phyloP scores from a whole-genome alignment of 2,888 invertebrate genomes.

The Odontocolon sp. region DNA sequence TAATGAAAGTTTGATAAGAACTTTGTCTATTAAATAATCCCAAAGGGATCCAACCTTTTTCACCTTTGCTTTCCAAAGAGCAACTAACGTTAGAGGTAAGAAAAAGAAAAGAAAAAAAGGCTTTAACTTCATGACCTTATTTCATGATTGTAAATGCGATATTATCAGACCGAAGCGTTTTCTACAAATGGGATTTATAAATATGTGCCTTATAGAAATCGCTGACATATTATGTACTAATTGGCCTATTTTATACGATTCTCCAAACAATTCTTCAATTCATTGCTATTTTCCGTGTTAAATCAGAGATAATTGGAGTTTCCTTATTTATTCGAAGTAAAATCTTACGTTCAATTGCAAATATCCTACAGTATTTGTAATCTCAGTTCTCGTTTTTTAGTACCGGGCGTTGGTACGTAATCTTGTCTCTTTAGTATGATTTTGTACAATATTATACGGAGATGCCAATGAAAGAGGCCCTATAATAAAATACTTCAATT shows the following conservation, averaged over 20 bases:
- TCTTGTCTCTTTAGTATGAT: too few species aligned
- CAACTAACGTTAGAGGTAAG: neutral
- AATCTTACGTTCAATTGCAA: neutral
- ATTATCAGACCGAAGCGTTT: slow-evolving; percentile 3
- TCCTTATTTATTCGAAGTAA: neutral
- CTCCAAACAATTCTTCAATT: neutral
- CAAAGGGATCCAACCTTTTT: neutral
- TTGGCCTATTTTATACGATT: neutral
- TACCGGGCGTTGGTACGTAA: too few species aligned
- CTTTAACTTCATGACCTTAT: neutral
- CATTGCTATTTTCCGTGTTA: neutral
- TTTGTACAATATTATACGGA: neutral
- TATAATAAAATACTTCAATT: neutral
- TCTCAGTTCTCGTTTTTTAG: neutral
- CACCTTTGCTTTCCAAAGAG: slow-evolving; percentile 10
- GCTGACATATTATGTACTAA: slow-evolving; percentile 2
- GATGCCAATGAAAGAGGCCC: neutral
- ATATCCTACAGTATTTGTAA: neutral
- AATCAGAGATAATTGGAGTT: neutral
- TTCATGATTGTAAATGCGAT: neutral
- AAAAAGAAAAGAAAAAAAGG: neutral
- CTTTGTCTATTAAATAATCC: neutral
- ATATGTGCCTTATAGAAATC: slow-evolving; percentile 43
- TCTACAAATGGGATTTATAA: slow-evolving; percentile 28
- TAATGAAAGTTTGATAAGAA: neutral